phyloP scores from a whole-genome alignment of 2,113 vertebrate species.

The Tachysurus vachellii region DNA sequence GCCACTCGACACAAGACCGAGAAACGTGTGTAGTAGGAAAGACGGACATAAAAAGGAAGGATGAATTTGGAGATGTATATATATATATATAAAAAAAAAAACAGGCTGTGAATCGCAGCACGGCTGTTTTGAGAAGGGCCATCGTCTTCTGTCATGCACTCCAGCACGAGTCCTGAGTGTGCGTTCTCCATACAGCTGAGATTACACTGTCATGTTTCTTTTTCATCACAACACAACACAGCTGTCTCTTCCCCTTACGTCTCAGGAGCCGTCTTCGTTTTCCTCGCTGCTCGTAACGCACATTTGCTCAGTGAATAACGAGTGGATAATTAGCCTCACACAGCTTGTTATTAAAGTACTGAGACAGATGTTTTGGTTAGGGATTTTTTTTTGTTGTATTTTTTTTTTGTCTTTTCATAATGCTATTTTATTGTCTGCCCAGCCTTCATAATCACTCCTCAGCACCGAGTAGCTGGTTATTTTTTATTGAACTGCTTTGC shows the following conservation, averaged over 20 bases:
- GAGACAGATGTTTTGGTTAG: background rate
- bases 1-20: conserved; percentile 4
- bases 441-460: background rate
- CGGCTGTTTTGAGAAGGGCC: background rate
- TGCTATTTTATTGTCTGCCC: background rate
- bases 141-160: background rate
- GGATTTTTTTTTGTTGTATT: background rate
- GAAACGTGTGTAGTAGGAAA: conserved; percentile 39
- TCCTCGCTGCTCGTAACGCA: background rate
- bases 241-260: background rate
- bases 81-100: background rate
- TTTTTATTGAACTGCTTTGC: background rate
- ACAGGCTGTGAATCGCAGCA: background rate
- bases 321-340: conserved; percentile 11
- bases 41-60: background rate
- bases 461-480: background rate
- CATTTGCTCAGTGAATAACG: background rate
- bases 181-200: background rate
- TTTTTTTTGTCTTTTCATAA: background rate
- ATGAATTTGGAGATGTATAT: background rate
- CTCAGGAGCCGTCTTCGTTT: conserved; percentile 3
- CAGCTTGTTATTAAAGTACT: background rate
- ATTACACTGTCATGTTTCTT: conserved; percentile 20
- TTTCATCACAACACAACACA: conserved; percentile 13
- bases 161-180: background rate